phyloP scores from a whole-genome alignment of 37 sponge, comb jelly and placozoan genomes.

The Chondrosia reniformis region DNA sequence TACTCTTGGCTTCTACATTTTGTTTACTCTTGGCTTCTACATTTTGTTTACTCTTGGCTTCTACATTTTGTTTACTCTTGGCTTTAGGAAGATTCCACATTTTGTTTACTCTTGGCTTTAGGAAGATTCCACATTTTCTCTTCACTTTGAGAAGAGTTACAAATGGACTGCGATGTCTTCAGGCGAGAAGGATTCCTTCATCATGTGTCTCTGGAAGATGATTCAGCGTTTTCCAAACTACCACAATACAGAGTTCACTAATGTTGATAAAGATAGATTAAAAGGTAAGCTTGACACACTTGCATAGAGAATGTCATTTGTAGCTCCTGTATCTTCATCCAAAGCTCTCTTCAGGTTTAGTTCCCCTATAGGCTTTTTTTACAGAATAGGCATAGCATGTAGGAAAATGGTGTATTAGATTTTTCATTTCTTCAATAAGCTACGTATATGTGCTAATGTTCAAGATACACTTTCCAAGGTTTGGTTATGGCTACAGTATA shows the following conservation, averaged over 20 bases:
- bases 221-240: slow-evolving; percentile 49
- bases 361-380: no score
- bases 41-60: no score
- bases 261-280: slow-evolving; percentile 62
- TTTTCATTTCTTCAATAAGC: background rate
- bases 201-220: slow-evolving; percentile 54
- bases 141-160: slow-evolving; percentile 70
- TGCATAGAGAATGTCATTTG: background rate
- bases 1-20: no score
- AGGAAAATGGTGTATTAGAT: no score
- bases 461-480: no score
- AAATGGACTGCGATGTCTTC: slow-evolving; percentile 72
- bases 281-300: slow-evolving; percentile 17
- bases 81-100: no score
- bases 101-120: no score
- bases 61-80: no score
- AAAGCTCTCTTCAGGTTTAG: no score
- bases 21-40: no score
- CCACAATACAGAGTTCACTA: slow-evolving; percentile 44
- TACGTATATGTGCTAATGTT: background rate
- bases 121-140: slow-evolving; percentile 15
- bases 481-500: no score
- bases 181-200: slow-evolving; percentile 71
- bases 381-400: no score
- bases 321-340: background rate